phyloP scores from a whole-genome alignment of 1,140 invertebrate genomes.

The Scaptomyza montana region DNA sequence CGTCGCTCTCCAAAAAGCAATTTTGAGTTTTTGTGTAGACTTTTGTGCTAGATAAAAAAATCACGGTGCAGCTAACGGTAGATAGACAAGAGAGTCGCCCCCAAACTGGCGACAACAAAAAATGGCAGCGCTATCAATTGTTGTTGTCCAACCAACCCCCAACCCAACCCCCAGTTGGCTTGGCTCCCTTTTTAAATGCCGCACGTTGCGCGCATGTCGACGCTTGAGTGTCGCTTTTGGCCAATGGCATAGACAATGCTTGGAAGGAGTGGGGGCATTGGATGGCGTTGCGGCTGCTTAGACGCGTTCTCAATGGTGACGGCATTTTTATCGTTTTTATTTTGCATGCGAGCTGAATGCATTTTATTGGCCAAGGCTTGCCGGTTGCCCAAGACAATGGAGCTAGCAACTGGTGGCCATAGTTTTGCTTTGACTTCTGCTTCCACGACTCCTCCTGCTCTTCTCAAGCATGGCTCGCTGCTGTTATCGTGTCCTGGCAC shows the following conservation, averaged over 20 bases:
- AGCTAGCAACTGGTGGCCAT: conserved; percentile 49
- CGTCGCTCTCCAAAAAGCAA: conserved; percentile 57
- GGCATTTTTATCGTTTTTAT: conserved; percentile 77
- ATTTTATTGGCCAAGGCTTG: conserved; percentile 75
- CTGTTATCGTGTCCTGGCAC: conserved; percentile 67
- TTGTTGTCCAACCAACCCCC: conserved; percentile 1
- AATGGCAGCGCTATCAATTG: conserved; percentile 66
- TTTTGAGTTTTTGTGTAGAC: conserved; percentile 49
- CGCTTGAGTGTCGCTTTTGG: conserved; percentile 51
- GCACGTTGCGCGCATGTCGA: conserved; percentile 72
- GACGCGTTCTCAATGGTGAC: conserved; percentile 78
- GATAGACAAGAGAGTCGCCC: conserved; percentile 6
- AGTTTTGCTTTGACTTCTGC: conserved; percentile 12
- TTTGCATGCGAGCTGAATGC: conserved; percentile 75
- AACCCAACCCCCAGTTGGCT: neutral
- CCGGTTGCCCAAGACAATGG: conserved; percentile 54
- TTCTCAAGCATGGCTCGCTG: neutral
- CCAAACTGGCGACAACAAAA: conserved; percentile 50
- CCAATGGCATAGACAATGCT: conserved; percentile 79
- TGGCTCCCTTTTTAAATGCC: conserved; percentile 12
- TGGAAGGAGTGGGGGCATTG: conserved; percentile 32
- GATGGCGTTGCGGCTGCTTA: conserved; percentile 62
- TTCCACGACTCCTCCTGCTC: neutral
- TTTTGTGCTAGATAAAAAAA: conserved; percentile 45
- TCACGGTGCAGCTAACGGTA: conserved; percentile 1